These are phyloP conservation scores for Cebus imitator DNA, from an alignment of 2,113 vertebrate genomes.

Conservation along the genomic window DNA sequence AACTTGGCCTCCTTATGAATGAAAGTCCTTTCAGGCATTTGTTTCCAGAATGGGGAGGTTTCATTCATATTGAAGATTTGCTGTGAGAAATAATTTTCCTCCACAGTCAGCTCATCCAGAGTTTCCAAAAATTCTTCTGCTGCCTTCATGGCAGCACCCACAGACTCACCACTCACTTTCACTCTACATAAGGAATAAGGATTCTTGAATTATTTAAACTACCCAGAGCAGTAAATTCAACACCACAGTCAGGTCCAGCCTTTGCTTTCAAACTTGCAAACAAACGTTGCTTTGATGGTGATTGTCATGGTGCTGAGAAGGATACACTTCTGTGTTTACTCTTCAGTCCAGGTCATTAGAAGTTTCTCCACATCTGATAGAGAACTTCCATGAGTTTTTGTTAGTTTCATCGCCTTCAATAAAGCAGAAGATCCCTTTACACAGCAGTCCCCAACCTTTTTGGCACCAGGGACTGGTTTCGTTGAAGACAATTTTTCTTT, in stretches of 20 bases:
- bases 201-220: not conserved
- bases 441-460: too few relatives aligned
- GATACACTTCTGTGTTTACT: not conserved
- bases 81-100: not conserved
- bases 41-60: not conserved
- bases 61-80: not conserved
- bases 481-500: too few relatives aligned
- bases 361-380: not conserved
- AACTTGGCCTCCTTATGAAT: not conserved
- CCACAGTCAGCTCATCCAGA: not conserved
- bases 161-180: not conserved
- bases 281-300: not conserved
- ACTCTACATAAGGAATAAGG: not conserved
- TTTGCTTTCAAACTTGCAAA: not conserved
- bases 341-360: not conserved
- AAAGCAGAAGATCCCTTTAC: not conserved
- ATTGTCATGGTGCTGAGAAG: too few relatives aligned
- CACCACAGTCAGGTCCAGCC: not conserved
- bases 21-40: not conserved
- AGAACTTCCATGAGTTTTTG: not conserved
- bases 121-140: not conserved
- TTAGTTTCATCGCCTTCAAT: not conserved
- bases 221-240: not conserved
- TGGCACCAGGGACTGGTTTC: too few relatives aligned
- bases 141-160: not conserved